Evolutionary conservation across 2,113 vertebrate species (phyloP), one percentile per base, ranked within the genome.

Genomic region (Rattus rattus): DNA sequence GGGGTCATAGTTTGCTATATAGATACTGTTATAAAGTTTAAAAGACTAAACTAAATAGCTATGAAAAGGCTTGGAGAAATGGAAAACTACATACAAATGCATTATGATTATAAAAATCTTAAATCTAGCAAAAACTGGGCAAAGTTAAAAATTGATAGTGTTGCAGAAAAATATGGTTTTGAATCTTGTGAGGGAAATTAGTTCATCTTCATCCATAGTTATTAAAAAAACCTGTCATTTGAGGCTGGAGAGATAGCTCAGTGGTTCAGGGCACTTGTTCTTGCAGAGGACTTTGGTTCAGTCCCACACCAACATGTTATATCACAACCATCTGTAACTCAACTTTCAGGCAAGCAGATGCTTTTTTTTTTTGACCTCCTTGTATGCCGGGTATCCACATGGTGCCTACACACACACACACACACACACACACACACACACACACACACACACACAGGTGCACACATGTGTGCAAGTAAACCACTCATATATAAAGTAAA

Each of bases 101-200:
- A 49, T 77, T 72, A 39, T 67, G 39, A 73, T 7, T 56, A 0
- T 39, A 76, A 69, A 36, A 19, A 30, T 47, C 9, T 17, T 54
- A 30, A 22, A 36, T 80, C 73, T 77, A 22, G 22, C 17, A 75
- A 92, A 94, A 75, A 73, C 43, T 39, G 8, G 13, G 36, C 52
- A 80, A 73, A 61, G 14, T 92, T 88, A 39, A 20, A 13, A 63
- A 54, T 19, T 86, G 20, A 8, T 43, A 52, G 10, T 54, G 59
- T 59, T 43, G 92, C 30, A 79, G 59, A 94, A 17, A 96, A 81
- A 70, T 52, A 67, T 26, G 69, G 75, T 94, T 59, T 93, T 90
- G 43, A 88, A 85, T 88, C 5, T 39, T 17, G 63, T 59, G 17
- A 83, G 36, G 20, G 93, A 87, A 79, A 81, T 47, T 80, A 88